Conservation (phyloP, 2,113 vertebrate genomes). For the Rhizomys pruinosus region DNA sequence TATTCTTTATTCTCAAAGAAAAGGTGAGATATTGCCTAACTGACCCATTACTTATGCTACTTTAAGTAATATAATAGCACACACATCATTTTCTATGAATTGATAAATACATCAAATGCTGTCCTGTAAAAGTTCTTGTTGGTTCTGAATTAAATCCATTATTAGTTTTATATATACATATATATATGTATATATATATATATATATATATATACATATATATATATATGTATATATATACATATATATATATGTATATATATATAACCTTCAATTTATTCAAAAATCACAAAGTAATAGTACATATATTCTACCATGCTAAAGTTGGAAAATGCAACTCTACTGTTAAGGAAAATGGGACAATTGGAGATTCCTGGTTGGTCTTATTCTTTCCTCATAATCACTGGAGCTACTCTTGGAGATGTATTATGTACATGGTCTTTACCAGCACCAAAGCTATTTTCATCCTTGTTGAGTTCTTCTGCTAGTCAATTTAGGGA, state of each 20-base stretch:
- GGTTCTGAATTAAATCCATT: background rate
- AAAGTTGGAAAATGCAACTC: background rate
- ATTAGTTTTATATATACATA: constrained; percentile 24
- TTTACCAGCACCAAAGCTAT: constrained; percentile 42
- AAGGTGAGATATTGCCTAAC: background rate
- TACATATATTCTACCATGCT: no score
- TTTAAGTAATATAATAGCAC: constrained; percentile 1
- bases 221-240: no score
- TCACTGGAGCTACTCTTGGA: background rate
- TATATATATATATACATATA: no score
- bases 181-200: no score
- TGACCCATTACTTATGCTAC: background rate
- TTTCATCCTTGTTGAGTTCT: constrained; percentile 54
- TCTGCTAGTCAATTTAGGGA: constrained; percentile 58
- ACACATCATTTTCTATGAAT: background rate
- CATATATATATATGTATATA: no score
- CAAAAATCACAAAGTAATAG: background rate
- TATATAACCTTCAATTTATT: background rate
- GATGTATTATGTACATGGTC: background rate
- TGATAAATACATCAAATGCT: background rate
- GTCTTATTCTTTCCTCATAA: constrained; percentile 6
- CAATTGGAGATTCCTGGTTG: background rate
- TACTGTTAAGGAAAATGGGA: constrained; percentile 32
- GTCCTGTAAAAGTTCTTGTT: background rate
- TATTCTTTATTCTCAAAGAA: background rate